Percentiles rank a stretch among this genome's conserved stretches.
These are phyloP conservation scores for Chaetodon auriga DNA, from an alignment of 2,113 vertebrate species.

Conservation along the genomic window DNA sequence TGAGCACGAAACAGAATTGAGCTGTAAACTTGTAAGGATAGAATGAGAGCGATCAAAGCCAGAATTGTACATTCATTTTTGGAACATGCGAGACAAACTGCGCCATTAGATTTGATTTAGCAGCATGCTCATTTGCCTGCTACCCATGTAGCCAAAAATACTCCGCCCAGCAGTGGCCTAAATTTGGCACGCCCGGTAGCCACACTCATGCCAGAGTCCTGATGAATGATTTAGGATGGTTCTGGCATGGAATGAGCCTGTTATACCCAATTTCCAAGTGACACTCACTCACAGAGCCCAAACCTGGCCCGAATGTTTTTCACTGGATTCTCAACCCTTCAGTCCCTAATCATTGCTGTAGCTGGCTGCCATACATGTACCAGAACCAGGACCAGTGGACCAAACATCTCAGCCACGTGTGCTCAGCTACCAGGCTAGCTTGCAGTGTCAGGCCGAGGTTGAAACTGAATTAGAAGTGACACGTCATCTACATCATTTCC, in stretches of 20 bases:
- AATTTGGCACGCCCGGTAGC: not conserved
- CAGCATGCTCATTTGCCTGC: constrained; percentile 2
- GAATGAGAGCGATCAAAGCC: not conserved
- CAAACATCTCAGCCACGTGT: not conserved
- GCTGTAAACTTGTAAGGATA: not conserved
- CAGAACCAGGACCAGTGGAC: not conserved
- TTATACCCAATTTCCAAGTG: not conserved
- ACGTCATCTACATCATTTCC: not conserved
- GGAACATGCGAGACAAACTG: not conserved
- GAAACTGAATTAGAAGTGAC: not conserved
- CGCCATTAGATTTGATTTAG: not conserved
- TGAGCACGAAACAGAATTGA: not conserved
- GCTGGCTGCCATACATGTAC: not conserved
- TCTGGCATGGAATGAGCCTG: not conserved
- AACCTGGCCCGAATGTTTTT: not conserved
- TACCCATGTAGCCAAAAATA: constrained; percentile 13
- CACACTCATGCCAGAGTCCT: constrained; percentile 15
- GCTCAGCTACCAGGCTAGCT: not conserved
- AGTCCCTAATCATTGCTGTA: not conserved
- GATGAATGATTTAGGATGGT: constrained; percentile 11
- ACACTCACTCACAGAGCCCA: not conserved
- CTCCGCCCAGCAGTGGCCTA: not conserved
- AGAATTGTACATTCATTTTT: not conserved
- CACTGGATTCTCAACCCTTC: not conserved
- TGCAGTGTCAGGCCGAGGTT: not conserved